Percentiles rank a stretch among this genome's conserved stretches.
Conservation (phyloP, 2,888 invertebrate genomes). For the Noctua janthe region DNA sequence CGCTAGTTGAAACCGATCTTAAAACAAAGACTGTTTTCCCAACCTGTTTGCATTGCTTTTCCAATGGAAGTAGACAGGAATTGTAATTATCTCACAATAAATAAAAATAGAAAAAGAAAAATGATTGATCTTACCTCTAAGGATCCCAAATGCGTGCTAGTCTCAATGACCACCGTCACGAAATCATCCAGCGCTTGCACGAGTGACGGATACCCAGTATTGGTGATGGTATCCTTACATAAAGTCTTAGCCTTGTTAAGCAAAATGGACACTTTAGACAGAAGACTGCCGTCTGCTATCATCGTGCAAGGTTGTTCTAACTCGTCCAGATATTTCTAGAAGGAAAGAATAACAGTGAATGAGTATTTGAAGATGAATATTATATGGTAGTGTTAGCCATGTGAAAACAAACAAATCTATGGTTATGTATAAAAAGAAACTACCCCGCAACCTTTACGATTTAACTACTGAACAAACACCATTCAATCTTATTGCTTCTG, state of each 20-base stretch:
- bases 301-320: conserved; percentile 76
- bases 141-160: conserved; percentile 92
- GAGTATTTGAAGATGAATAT: conserved; percentile 4
- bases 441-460: conserved; percentile 56
- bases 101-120: not conserved
- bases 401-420: conserved; percentile 48
- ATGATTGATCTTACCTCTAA: conserved; percentile 88
- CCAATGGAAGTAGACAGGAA: not conserved
- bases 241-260: conserved; percentile 91
- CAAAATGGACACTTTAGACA: conserved; percentile 83
- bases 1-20: no score
- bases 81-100: not conserved
- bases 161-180: conserved; percentile 92
- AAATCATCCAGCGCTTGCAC: conserved; percentile 92
- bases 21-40: not conserved
- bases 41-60: not conserved
- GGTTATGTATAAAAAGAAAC: conserved; percentile 31
- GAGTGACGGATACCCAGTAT: conserved; percentile 90
- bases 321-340: conserved; percentile 86
- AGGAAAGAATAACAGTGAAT: conserved; percentile 16
- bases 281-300: conserved; percentile 78
- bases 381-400: conserved; percentile 43
- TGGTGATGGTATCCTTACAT: conserved; percentile 91
- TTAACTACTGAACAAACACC: conserved; percentile 36
- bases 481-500: conserved; percentile 24